These are phyloP conservation scores for Oxyura jamaicensis DNA, from an alignment of 2,113 vertebrate species.

Conservation along the genomic window DNA sequence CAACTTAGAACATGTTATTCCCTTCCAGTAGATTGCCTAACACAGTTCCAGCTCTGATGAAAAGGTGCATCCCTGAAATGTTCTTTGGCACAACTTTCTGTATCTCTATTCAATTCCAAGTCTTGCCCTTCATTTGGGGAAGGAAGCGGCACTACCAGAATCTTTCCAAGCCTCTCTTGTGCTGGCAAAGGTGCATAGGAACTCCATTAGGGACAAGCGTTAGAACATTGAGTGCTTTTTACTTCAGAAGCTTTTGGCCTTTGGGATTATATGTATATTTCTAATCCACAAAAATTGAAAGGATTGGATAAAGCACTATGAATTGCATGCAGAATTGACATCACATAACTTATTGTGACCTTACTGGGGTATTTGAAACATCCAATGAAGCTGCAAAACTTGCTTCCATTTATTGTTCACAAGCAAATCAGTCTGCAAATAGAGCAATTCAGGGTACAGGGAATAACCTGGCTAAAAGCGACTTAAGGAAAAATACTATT, in stretches of 20 bases:
- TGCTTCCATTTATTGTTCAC: not conserved
- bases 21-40: not conserved
- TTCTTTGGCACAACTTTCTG: not conserved
- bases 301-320: not conserved
- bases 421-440: not conserved
- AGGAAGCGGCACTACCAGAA: not conserved
- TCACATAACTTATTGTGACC: not conserved
- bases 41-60: not conserved
- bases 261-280: not conserved
- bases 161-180: not conserved
- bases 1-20: not conserved
- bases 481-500: not conserved
- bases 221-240: slow-evolving; percentile 31
- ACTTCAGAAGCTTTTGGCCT: slow-evolving; percentile 19
- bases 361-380: not conserved
- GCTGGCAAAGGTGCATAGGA: not conserved
- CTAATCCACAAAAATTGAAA: slow-evolving; percentile 9
- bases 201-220: slow-evolving; percentile 14
- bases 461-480: not conserved
- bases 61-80: not conserved
- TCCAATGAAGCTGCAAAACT: not conserved
- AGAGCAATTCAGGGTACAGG: not conserved
- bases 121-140: not conserved
- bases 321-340: not conserved
- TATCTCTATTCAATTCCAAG: not conserved